Conservation (phyloP, 2,113 vertebrate genomes). For the Stigmatopora argus region DNA sequence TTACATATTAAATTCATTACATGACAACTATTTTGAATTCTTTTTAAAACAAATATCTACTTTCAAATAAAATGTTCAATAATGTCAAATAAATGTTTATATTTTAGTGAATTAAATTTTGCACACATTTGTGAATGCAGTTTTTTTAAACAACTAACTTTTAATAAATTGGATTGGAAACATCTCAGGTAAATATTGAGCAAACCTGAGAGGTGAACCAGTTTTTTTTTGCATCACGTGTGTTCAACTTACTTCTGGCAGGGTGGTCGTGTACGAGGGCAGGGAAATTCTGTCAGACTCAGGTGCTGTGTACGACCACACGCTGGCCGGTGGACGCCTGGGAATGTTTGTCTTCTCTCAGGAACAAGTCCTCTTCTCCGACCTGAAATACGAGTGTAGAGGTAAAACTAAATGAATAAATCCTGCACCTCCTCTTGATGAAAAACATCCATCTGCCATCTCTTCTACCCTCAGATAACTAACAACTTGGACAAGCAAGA, state of each 20-base stretch:
- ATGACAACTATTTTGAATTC: too few relatives aligned
- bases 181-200: neutral
- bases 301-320: conserved; percentile 91
- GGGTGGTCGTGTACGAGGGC: conserved; percentile 96
- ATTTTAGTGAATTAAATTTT: too few relatives aligned
- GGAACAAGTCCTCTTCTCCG: conserved; percentile 99
- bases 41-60: too few relatives aligned
- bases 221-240: too few relatives aligned
- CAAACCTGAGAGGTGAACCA: neutral
- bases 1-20: too few relatives aligned
- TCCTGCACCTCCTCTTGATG: neutral
- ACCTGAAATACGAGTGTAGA: conserved; percentile 98
- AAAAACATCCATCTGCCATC: conserved; percentile 11
- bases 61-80: too few relatives aligned
- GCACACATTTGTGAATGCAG: too few relatives aligned
- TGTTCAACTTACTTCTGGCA: conserved; percentile 41
- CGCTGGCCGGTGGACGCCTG: conserved; percentile 90
- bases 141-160: too few relatives aligned
- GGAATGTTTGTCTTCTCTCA: conserved; percentile 97
- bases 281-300: conserved; percentile 98
- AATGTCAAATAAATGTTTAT: too few relatives aligned
- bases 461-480: conserved; percentile 73
- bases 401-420: conserved; percentile 66
- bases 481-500: conserved; percentile 51
- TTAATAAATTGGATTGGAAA: too few relatives aligned